Evolutionary conservation across 2,113 vertebrate species (phyloP), one percentile per base, ranked within the genome.

Genomic region (Callipepla squamata): DNA sequence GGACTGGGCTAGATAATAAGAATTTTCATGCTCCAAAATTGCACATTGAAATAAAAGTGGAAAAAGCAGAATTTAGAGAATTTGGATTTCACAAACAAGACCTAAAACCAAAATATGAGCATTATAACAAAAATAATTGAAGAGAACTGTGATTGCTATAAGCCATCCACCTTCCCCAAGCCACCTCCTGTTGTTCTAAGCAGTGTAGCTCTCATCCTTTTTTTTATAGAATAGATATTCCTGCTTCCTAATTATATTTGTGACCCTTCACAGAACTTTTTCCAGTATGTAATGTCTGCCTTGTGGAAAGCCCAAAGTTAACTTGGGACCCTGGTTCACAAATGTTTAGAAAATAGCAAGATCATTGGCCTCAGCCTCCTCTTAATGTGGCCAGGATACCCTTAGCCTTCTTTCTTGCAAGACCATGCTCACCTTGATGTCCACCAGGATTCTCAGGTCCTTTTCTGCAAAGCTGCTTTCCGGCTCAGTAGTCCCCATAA

Each of bases 101-200:
- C 61, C 20, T 48, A 28, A 69, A 59, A 55, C 32, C 19, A 25
- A 9, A 67, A 11, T 58, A 7, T 61, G 75, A 75, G 6, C 45
- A 14, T 61, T 70, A 12, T 26, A 63, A 32, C 7, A 75, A 75
- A 34, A 85, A 66, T 7, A 40, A 23, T 36, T 82, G 68, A 74
- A 1, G 7, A 67, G 21, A 51, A 8, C 0, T 2, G 3, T 36
- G 32, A 44, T 34, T 18, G 9, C 20, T 53, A 6, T 53, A 53
- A 53, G 15, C 14, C 26, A 30, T 9, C 8, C 15, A 53, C 26
- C 15, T 9, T 53, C 51, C 51, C 51, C 51, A 53, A 9, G 26
- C 51, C 26, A 53, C 26, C 9, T 53, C 26, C 51, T 30, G 26
- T 53, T 13, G 26, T 53, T 53, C 51, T 53, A 26, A 53, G 15